phyloP scores from a whole-genome alignment of 2,888 invertebrate genomes.

The Drosophila planitibia region DNA sequence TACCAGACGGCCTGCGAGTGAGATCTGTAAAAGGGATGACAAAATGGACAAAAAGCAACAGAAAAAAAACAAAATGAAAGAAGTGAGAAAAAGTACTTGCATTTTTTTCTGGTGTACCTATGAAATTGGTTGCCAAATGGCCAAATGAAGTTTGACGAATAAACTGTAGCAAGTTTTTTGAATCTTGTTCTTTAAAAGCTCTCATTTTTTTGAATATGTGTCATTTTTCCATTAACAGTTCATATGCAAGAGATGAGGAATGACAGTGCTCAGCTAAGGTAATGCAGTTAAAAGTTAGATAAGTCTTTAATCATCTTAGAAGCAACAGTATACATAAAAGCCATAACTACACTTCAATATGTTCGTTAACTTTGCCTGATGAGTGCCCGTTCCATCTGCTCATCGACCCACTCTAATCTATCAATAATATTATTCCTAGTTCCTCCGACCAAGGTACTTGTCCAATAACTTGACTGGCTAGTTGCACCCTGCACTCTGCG shows the following conservation, averaged over 20 bases:
- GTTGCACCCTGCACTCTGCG: conserved; percentile 19
- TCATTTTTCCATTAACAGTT: conserved; percentile 15
- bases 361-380: conserved; percentile 22
- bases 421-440: conserved; percentile 76
- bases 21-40: conserved; percentile 28
- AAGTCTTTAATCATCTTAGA: conserved; percentile 26
- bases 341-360: conserved; percentile 32
- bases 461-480: conserved; percentile 45
- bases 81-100: conserved; percentile 11
- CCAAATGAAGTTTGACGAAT: conserved; percentile 35
- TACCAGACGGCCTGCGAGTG: conserved; percentile 12
- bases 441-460: conserved; percentile 43
- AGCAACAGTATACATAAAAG: conserved; percentile 3
- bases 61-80: conserved; percentile 5
- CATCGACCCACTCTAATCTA: conserved; percentile 66
- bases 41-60: conserved; percentile 14
- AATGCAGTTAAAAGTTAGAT: neutral
- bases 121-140: conserved; percentile 40
- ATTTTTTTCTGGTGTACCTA: conserved; percentile 10
- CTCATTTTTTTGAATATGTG: neutral
- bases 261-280: no score
- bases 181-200: neutral
- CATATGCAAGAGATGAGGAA: neutral
- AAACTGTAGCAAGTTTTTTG: conserved; percentile 10
- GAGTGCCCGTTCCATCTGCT: neutral